Evolutionary conservation across 2,113 vertebrate genomes (phyloP).

Genomic region (Leptosomus discolor): DNA sequence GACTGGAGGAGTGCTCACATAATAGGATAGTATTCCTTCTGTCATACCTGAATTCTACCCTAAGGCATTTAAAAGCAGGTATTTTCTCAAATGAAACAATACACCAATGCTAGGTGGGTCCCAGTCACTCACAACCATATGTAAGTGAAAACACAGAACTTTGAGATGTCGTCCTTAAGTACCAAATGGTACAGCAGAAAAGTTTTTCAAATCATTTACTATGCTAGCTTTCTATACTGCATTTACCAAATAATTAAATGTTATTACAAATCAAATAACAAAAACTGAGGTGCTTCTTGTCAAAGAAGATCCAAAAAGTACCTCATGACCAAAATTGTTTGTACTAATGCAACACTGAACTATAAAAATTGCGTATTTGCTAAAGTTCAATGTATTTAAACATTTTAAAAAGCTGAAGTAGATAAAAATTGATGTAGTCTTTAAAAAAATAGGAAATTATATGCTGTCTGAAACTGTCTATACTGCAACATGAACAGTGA

Average conservation of each 20-base stretch:
- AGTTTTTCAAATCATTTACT: background rate
- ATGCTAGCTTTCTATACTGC: background rate
- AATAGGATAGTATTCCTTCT: background rate
- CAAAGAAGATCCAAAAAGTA: background rate
- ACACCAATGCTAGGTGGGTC: background rate
- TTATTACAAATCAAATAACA: background rate
- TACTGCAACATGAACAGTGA: background rate
- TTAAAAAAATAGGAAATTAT: background rate
- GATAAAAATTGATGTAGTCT: background rate
- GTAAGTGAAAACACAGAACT: background rate
- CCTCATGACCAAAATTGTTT: background rate
- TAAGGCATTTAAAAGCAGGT: background rate
- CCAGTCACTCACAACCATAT: background rate
- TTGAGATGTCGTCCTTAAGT: background rate
- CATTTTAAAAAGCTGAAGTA: background rate
- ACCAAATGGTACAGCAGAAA: background rate
- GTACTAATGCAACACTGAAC: background rate
- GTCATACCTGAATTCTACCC: background rate
- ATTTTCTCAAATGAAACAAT: background rate
- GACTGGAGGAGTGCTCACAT: background rate
- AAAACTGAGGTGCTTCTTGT: background rate
- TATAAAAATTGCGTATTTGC: background rate
- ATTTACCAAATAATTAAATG: background rate
- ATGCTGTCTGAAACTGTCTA: background rate
- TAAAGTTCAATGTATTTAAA: background rate